A percentile compares a stretch with the other conserved stretches of the same genome.
phyloP scores from a whole-genome alignment of 2,113 vertebrate species.

The Danionella cerebrum region DNA sequence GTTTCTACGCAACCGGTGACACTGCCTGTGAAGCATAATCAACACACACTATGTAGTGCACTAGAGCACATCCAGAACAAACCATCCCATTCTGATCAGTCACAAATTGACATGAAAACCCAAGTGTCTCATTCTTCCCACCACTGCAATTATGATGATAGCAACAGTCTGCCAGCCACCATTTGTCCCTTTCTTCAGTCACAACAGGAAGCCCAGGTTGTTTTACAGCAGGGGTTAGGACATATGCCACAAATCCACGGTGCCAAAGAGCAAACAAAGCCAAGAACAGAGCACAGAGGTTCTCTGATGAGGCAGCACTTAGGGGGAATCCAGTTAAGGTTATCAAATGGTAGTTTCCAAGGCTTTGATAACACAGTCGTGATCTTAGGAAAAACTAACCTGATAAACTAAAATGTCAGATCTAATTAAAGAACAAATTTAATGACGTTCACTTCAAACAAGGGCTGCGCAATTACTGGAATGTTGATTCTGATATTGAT shows the following conservation, averaged over 20 bases:
- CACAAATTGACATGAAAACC: too few relatives aligned
- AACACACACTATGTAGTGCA: not conserved
- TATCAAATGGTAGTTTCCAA: conserved; percentile 1
- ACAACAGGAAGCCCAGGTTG: not conserved
- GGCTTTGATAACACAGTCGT: not conserved
- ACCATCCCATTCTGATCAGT: not conserved
- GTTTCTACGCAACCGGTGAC: conserved; percentile 55
- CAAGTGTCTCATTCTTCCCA: not conserved
- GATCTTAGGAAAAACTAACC: too few relatives aligned
- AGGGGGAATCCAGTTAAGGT: not conserved
- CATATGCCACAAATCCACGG: not conserved
- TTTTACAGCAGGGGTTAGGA: not conserved
- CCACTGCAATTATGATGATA: not conserved
- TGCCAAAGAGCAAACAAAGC: conserved; percentile 21
- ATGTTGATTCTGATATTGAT: too few relatives aligned
- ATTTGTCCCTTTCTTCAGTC: not conserved
- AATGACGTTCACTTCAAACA: too few relatives aligned
- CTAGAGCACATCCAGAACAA: not conserved
- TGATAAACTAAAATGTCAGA: not conserved
- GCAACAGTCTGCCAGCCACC: not conserved
- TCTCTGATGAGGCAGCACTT: conserved; percentile 16
- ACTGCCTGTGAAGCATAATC: not conserved
- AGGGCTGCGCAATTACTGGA: too few relatives aligned
- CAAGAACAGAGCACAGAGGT: not conserved
- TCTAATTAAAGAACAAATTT: not conserved